Evolutionary conservation across 2,888 invertebrate species (phyloP), one percentile per base, ranked within the genome.

Genomic region (Drosophila lutescens): DNA sequence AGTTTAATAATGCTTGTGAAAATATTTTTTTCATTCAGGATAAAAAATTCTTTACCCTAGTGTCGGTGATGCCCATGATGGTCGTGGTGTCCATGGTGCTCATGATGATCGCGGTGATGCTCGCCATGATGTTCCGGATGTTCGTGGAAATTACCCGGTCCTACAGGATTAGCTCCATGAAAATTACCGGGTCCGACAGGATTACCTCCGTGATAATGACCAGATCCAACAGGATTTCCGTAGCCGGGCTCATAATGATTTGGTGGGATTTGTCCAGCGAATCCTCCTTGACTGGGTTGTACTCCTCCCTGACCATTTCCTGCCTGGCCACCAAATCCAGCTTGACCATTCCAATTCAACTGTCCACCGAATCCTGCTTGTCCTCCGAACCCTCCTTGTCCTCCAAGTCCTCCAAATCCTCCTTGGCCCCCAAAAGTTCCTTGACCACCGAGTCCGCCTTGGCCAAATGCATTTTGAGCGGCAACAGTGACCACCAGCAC

Each of bases 221-320:
- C 44, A 44, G 44, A 1, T 3, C 44, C 23, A 13, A 13, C 13
- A 7, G 23, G 13, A 8, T 7, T 13, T 23, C 46, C 46, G 9
- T 34, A 17, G 4, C 17, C 17, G 4, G 49, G 26, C 2, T 44
- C 20, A 23, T 23, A 44, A 6, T 13, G 20, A 23, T 44, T 44
- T 13, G 7, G 23, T 23, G 23, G 44, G 12, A 7, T 23, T 13
- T 44, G 44, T 23, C 13, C 13, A 46, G 9, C 30, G 3, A 15
- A 47, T 46, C n/a, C 47, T 32, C 47, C 47, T 15, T 34, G 47
- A 17, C 12, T 17, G 8, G 32, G 49, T 9, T 0, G 6, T 2
- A 47, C 15, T 30, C 49, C 49, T 17, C 32, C 49, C 1, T 49
- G 49, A 13, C 32, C 49, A 34, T 17, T 10, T 17, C 47, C 47